These are phyloP conservation scores for Germaria angustata DNA, from an alignment of 2,888 invertebrate species.

Conservation along the genomic window DNA sequence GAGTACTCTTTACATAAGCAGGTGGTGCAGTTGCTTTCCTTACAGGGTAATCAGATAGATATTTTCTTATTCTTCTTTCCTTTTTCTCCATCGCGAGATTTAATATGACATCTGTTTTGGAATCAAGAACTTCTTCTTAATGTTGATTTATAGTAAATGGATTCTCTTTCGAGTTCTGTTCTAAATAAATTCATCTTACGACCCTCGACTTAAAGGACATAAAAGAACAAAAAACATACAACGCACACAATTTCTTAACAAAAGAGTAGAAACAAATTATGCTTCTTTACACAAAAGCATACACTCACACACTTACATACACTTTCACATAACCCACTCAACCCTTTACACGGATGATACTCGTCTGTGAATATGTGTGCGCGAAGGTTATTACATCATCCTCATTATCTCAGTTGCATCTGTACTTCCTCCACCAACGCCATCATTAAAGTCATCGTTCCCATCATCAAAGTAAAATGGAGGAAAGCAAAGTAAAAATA, in stretches of 20 bases:
- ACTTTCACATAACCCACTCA: neutral
- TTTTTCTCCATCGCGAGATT: too few relatives aligned
- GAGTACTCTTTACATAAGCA: too few relatives aligned
- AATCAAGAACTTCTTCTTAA: too few relatives aligned
- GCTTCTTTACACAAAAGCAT: neutral
- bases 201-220: conserved; percentile 16
- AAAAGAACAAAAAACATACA: neutral
- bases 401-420: conserved; percentile 18
- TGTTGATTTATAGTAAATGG: too few relatives aligned
- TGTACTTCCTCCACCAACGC: neutral
- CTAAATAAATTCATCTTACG: neutral
- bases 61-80: too few relatives aligned
- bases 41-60: too few relatives aligned
- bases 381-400: conserved; percentile 58
- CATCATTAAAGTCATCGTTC: neutral
- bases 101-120: too few relatives aligned
- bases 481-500: conserved; percentile 8
- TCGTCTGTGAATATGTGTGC: conserved; percentile 33
- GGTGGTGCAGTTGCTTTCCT: too few relatives aligned
- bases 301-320: neutral
- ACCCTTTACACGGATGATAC: conserved; percentile 28
- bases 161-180: too few relatives aligned
- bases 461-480: conserved; percentile 39
- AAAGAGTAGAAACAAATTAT: conserved; percentile 29
- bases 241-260: conserved; percentile 23